Base-by-base conservation (phyloP, 2,888 invertebrate genomes). In the Ectemnius lituratus region DNA sequence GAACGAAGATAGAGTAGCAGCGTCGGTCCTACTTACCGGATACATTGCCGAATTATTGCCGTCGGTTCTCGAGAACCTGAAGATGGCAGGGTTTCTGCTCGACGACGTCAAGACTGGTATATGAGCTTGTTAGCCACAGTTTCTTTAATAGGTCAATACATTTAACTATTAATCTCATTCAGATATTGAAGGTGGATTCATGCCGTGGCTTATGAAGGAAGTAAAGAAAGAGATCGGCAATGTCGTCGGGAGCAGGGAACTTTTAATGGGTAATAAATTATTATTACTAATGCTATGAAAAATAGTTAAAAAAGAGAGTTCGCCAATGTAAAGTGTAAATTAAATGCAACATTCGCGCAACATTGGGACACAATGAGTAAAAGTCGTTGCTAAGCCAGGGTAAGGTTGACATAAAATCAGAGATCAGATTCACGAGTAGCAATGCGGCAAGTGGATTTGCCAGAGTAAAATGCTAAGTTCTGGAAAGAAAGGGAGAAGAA, bases 11-110 rank as follows among this genome's bases (percentile, higher is more conserved):
- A 95, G 96, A 75, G 95, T 96, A 52, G 96, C 96, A 0, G 96
- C 96, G 0, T 94, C 96, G 28, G 95, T 96, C 77, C 93, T 98
- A 75, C 94, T 97, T 88, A 96, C 96, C 86, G 96, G 96, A 76
- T 97, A 97, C 91, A 94, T 98, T 89, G 95, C 96, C 27, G 96
- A 96, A 90, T 93, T 98, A 87, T 93, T 98, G 86, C 97, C 97
- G 16, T 93, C 95, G 64, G 96, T 97, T 80, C 93, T 97, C 82
- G 96, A 96, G 84, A 96, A 95, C 66, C 93, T 98, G 81, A 94
- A 95, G 85, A 94, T 94, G 87, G 95, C 95, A 87, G 96, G 96
- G 27, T 94, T 94, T 91, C 92, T 95, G 52, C 88, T 93, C 83
- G 94, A 94, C 84, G 92, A 93, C 82, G 92, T 94, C 80, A 93